A percentile compares a stretch with the other conserved stretches of the same genome.
phyloP scores from a whole-genome alignment of 2,888 invertebrate species.

The Acrobeloides nanus region DNA sequence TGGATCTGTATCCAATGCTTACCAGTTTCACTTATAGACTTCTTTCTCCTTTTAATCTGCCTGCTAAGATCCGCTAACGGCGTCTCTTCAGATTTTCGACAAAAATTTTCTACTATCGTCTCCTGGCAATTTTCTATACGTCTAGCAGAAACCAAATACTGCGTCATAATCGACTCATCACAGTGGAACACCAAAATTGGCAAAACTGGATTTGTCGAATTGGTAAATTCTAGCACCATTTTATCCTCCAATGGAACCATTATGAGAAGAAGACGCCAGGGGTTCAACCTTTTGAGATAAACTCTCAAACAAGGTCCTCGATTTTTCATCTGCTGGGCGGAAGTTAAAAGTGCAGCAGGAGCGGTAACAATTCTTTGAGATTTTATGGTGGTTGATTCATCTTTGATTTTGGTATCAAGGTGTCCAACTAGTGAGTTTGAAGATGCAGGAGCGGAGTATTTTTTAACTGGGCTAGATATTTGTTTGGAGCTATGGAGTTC shows the following conservation, averaged over 20 bases:
- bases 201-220: constrained; percentile 7
- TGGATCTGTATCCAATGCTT: too few relatives aligned
- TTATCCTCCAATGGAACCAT: constrained; percentile 19
- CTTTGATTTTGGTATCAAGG: too few relatives aligned
- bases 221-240: constrained; percentile 10
- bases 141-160: constrained; percentile 10
- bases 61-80: constrained; percentile 19
- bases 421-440: too few relatives aligned
- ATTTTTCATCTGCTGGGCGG: too few relatives aligned
- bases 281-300: constrained; percentile 14
- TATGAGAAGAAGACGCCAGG: constrained; percentile 10
- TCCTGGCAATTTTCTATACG: neutral
- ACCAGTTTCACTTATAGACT: too few relatives aligned
- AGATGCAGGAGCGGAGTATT: constrained; percentile 9
- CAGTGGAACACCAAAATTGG: constrained; percentile 14
- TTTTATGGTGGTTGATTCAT: too few relatives aligned
- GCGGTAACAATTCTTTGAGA: too few relatives aligned
- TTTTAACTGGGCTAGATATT: constrained; percentile 1
- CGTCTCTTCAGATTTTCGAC: constrained; percentile 11
- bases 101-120: constrained; percentile 19
- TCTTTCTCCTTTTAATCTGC: constrained; percentile 11
- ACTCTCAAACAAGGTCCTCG: constrained; percentile 12
- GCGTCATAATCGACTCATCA: constrained; percentile 17
- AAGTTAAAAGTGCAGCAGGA: too few relatives aligned
- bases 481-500: constrained; percentile 4